Conservation (phyloP, 2,888 invertebrate genomes). For the Flexamia atlantica region DNA sequence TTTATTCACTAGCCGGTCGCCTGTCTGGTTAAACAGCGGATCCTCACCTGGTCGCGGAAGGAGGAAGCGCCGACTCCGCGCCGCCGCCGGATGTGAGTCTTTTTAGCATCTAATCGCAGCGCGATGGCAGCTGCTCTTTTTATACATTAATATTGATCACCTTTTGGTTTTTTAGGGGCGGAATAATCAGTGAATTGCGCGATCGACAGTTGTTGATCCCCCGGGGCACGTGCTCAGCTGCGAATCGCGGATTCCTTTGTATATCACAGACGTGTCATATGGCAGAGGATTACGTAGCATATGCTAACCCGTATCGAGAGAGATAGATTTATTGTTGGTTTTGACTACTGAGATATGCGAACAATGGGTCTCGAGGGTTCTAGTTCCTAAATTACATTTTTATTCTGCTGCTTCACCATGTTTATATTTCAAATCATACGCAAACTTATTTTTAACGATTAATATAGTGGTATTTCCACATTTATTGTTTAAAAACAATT, state of each 20-base stretch:
- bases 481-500: too few relatives aligned
- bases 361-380: too few relatives aligned
- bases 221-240: not conserved
- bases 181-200: constrained; percentile 40
- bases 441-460: too few relatives aligned
- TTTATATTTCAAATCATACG: too few relatives aligned
- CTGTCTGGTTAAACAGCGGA: constrained; percentile 48
- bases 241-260: not conserved
- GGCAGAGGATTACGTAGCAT: too few relatives aligned
- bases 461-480: too few relatives aligned
- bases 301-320: too few relatives aligned
- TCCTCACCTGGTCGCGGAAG: constrained; percentile 47
- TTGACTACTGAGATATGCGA: too few relatives aligned
- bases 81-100: constrained; percentile 9
- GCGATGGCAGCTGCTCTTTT: constrained; percentile 38
- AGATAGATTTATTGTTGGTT: too few relatives aligned
- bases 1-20: constrained; percentile 42
- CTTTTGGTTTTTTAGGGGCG: constrained; percentile 30
- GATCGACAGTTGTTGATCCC: constrained; percentile 13
- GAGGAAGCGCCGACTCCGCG: constrained; percentile 7
- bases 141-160: constrained; percentile 44
- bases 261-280: not conserved
- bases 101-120: constrained; percentile 49
- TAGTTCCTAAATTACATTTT: too few relatives aligned
- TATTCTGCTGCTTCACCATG: too few relatives aligned